phyloP scores from a whole-genome alignment of 92 coral and sea anemone genomes.

The Anthopleura xanthogrammica region DNA sequence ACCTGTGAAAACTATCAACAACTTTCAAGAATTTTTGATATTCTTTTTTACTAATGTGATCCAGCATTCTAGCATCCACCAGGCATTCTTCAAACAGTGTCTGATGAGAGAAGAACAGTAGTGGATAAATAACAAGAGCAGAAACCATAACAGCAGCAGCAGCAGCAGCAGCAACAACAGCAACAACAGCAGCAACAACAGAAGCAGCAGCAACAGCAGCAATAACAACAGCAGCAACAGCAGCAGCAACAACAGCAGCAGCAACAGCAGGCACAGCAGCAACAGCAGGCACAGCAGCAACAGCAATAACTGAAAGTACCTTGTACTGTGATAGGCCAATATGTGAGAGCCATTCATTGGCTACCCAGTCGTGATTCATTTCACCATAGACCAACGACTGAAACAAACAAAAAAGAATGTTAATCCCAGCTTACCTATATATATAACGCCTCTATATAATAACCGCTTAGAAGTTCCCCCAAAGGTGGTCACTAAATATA shows the following conservation, averaged over 20 bases:
- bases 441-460: too few relatives aligned
- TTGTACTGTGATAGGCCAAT: conserved; percentile 93
- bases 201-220: too few relatives aligned
- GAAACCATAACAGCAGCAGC: not conserved
- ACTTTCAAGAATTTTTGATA: conserved; percentile 92
- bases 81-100: conserved; percentile 89
- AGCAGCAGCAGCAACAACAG: too few relatives aligned
- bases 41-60: conserved; percentile 97
- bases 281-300: not conserved
- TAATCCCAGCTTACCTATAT: too few relatives aligned
- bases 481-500: too few relatives aligned
- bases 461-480: too few relatives aligned
- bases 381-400: conserved; percentile 94
- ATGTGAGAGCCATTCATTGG: conserved; percentile 91
- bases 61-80: conserved; percentile 98
- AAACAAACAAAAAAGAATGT: not conserved
- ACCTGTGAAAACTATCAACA: conserved; percentile 98
- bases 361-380: conserved; percentile 99
- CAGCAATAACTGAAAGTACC: conserved; percentile 32
- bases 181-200: too few relatives aligned
- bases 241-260: too few relatives aligned
- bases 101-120: conserved; percentile 40
- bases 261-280: not conserved
- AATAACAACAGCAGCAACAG: too few relatives aligned
- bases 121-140: not conserved